These are phyloP conservation scores for Poecilia latipinna DNA, from an alignment of 2,113 vertebrate genomes.

Conservation along the genomic window DNA sequence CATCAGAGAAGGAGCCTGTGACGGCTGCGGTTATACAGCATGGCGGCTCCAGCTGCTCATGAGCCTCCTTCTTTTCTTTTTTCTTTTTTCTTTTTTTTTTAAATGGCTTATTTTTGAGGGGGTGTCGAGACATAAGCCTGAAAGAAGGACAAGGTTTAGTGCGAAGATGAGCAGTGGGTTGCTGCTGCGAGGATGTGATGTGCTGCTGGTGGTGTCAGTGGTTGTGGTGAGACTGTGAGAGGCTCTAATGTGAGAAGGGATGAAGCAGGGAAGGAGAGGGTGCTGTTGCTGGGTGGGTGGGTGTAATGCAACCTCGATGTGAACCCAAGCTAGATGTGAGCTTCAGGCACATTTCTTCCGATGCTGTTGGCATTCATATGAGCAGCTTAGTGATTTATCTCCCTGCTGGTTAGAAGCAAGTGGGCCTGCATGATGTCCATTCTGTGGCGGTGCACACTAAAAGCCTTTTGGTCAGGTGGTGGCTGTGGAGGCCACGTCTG, in stretches of 20 bases:
- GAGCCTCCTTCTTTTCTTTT: constrained; percentile 68
- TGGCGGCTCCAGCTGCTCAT: constrained; percentile 68
- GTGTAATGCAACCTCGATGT: constrained; percentile 67
- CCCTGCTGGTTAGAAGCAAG: constrained; percentile 33
- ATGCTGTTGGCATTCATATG: constrained; percentile 60
- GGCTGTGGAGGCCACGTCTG: constrained; percentile 38
- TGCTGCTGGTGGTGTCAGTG: constrained; percentile 66
- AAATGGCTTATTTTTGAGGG: constrained; percentile 80
- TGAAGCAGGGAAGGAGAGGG: constrained; percentile 50
- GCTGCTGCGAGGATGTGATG: constrained; percentile 65
- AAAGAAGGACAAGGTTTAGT: constrained; percentile 81
- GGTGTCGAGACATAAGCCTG: constrained; percentile 77
- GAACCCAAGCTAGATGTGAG: constrained; percentile 72
- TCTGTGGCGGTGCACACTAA: constrained; percentile 27
- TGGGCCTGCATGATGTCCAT: constrained; percentile 49
- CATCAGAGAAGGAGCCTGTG: constrained; percentile 69
- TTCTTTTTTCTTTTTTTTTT: constrained; percentile 75
- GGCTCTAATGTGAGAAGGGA: constrained; percentile 77
- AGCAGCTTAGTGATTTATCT: constrained; percentile 59
- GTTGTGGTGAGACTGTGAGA: constrained; percentile 67
- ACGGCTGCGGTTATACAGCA: constrained; percentile 72
- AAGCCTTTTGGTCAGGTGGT: constrained; percentile 49
- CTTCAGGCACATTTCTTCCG: constrained; percentile 60
- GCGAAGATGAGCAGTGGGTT: constrained; percentile 76
- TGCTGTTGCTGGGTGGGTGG: constrained; percentile 50